phyloP scores from a whole-genome alignment of 2,888 invertebrate genomes.

The Podabrus alpinus region DNA sequence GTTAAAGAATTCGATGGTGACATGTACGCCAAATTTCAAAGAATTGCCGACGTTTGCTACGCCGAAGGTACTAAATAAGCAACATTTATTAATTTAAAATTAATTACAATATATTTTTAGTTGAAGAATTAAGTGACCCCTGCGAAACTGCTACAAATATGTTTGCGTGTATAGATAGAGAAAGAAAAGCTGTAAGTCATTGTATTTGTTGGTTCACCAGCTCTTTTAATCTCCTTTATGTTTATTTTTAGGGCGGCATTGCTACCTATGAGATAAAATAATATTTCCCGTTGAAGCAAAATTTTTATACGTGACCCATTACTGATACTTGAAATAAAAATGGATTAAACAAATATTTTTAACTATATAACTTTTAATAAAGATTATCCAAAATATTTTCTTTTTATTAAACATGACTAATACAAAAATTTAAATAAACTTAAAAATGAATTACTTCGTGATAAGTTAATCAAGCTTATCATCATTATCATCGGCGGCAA shows the following conservation, averaged over 20 bases:
- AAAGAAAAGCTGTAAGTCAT: neutral
- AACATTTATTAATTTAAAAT: neutral
- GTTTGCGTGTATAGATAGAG: neutral
- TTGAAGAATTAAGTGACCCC: neutral
- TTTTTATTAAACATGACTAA: neutral
- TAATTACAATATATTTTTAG: neutral
- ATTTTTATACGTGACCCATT: neutral
- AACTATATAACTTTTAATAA: neutral
- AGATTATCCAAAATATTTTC: neutral
- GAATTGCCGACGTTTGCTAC: neutral
- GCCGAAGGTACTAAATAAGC: neutral
- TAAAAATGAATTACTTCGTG: neutral
- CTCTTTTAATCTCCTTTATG: neutral
- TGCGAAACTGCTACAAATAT: constrained; percentile 1
- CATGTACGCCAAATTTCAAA: constrained; percentile 2
- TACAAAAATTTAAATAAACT: neutral
- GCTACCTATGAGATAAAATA: neutral
- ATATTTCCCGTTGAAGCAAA: neutral
- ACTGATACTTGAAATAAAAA: neutral
- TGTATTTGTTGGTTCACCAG: neutral
- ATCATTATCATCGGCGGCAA: neutral
- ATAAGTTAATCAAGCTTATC: neutral
- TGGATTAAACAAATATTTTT: neutral
- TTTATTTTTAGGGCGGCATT: neutral
- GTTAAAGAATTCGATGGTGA: neutral